A percentile compares a stretch with the other conserved stretches of the same genome.
Evolutionary conservation across 2,888 invertebrate genomes (phyloP).

Genomic region (Sympetrum striolatum): DNA sequence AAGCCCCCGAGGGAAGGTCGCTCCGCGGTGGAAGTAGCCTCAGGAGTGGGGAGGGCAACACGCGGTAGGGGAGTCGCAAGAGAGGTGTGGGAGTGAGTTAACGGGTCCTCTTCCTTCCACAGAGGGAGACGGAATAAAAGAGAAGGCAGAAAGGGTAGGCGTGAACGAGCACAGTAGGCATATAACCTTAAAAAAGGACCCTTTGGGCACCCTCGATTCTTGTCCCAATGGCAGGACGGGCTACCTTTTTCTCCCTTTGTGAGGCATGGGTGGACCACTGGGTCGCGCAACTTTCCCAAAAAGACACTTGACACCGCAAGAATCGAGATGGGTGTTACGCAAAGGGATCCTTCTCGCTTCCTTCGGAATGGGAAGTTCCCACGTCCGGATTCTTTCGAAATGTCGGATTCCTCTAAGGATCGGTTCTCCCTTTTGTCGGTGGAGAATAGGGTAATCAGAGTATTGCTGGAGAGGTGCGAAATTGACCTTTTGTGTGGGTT

Average conservation of each 20-base stretch:
- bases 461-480: background rate
- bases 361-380: background rate
- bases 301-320: conserved; percentile 9
- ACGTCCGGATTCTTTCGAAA: background rate
- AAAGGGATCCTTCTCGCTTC: background rate
- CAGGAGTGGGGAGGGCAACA: background rate
- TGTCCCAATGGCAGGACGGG: background rate
- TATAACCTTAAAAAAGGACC: background rate
- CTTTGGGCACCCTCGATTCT: background rate
- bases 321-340: conserved; percentile 1
- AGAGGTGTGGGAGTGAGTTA: background rate
- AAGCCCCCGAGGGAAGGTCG: conserved; percentile 25
- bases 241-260: background rate
- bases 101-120: background rate
- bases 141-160: background rate
- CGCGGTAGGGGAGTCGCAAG: background rate
- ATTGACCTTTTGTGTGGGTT: background rate
- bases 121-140: background rate
- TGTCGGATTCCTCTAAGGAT: background rate
- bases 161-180: background rate
- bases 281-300: background rate
- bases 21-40: background rate
- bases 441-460: background rate
- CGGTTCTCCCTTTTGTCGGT: background rate
- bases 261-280: background rate